These are phyloP conservation scores for Nemotelus pantherinus DNA, from an alignment of 2,888 invertebrate genomes.

Conservation along the genomic window DNA sequence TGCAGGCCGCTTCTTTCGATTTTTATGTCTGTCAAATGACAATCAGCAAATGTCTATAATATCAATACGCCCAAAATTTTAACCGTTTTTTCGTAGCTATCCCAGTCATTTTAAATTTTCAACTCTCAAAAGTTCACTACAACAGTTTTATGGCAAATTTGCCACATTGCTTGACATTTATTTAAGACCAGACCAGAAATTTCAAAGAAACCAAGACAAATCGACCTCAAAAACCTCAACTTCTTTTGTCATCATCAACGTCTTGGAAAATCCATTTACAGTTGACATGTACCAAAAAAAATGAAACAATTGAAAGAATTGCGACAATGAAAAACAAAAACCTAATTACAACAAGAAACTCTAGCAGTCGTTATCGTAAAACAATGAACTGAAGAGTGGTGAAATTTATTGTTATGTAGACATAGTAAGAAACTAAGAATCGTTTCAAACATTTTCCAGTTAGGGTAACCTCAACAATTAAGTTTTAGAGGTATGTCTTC, in stretches of 20 bases:
- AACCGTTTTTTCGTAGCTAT: too few relatives aligned
- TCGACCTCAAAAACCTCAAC: conserved; percentile 28
- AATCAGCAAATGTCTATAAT: too few relatives aligned
- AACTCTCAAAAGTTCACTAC: too few relatives aligned
- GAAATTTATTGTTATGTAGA: conserved; percentile 30
- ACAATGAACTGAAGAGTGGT: neutral
- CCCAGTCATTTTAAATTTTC: too few relatives aligned
- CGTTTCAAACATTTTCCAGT: conserved; percentile 31
- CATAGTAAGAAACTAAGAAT: conserved; percentile 5
- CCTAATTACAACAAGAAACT: conserved; percentile 22
- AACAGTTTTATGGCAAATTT: too few relatives aligned
- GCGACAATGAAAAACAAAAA: neutral
- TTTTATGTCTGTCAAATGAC: too few relatives aligned
- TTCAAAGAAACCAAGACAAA: conserved; percentile 3
- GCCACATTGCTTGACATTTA: too few relatives aligned
- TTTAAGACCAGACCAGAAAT: neutral
- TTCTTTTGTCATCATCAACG: conserved; percentile 12
- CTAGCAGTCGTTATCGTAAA: neutral
- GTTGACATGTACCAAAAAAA: neutral
- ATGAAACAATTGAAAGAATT: neutral
- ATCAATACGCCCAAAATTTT: too few relatives aligned
- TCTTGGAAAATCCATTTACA: neutral
- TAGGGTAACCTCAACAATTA: conserved; percentile 36
- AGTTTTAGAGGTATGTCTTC: neutral
- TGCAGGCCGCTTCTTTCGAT: too few relatives aligned